These are phyloP conservation scores for Apodemus speciosus DNA, from an alignment of 2,113 vertebrate species.

Conservation along the genomic window DNA sequence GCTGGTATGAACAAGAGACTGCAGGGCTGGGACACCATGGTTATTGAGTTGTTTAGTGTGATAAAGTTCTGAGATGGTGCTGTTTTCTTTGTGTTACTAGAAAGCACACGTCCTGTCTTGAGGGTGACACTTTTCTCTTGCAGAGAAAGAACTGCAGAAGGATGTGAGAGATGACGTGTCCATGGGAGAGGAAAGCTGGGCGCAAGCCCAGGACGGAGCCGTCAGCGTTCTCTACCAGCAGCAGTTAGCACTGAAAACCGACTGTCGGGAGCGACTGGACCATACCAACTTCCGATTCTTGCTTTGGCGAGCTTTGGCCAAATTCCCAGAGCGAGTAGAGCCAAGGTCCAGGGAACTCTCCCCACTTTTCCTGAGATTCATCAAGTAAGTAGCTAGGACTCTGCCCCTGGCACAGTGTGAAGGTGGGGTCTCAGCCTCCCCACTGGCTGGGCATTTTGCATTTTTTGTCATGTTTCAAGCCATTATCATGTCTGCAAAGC, in stretches of 20 bases:
- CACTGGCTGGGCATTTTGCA: neutral
- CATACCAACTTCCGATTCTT: constrained; percentile 94
- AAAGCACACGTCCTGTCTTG: neutral
- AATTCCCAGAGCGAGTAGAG: constrained; percentile 93
- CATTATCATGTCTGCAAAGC: neutral
- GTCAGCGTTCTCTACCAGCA: constrained; percentile 88
- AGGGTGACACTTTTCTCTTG: neutral
- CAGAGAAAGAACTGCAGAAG: constrained; percentile 92
- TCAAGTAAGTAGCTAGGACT: constrained; percentile 86
- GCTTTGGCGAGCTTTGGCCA: constrained; percentile 93
- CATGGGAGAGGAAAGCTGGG: constrained; percentile 74
- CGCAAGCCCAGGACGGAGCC: constrained; percentile 85
- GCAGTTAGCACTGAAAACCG: constrained; percentile 83
- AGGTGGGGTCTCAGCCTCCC: neutral
- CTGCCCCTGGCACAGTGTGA: neutral
- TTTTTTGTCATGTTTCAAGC: neutral
- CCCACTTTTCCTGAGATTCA: constrained; percentile 94
- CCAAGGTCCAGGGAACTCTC: constrained; percentile 94
- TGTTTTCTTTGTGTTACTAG: neutral
- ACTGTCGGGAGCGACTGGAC: constrained; percentile 89
- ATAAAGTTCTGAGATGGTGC: neutral
- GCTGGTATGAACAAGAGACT: constrained; percentile 82
- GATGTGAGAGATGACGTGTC: constrained; percentile 69
- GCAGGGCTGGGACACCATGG: fast-evolving
- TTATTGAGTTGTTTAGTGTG: neutral